Evolutionary conservation across 2,797 vertebrate genomes (phyloP).

Genomic region (Nasua narica): DNA sequence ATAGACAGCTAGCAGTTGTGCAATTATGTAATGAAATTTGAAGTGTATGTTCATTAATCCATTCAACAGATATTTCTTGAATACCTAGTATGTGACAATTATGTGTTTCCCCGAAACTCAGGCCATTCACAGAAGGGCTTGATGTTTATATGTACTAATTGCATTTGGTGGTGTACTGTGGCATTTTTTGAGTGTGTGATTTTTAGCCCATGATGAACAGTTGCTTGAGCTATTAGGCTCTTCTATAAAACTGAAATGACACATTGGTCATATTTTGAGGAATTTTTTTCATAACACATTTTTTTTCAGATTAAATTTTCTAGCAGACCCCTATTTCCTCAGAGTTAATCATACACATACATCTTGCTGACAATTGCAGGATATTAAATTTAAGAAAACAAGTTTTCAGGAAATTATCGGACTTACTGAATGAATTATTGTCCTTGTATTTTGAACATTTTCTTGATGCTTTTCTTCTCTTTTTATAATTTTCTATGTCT

Average conservation of each 20-base stretch:
- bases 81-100: not conserved
- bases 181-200: not conserved
- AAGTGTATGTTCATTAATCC: not conserved
- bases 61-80: not conserved
- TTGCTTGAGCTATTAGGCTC: not conserved
- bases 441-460: not conserved
- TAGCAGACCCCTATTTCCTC: not conserved
- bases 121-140: not conserved
- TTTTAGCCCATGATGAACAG: not conserved
- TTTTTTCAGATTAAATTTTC: conserved; percentile 6
- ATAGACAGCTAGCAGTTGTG: not conserved
- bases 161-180: not conserved
- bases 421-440: not conserved
- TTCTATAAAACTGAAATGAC: not conserved
- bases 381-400: not conserved
- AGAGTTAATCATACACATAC: not conserved
- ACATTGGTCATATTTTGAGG: not conserved
- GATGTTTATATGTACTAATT: not conserved
- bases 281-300: not conserved
- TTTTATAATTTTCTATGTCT: not conserved
- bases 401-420: not conserved
- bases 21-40: not conserved
- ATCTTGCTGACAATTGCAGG: not conserved
- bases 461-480: not conserved
- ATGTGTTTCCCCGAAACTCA: not conserved